phyloP scores from a whole-genome alignment of 2,797 vertebrate species.

The Euthynnus affinis region DNA sequence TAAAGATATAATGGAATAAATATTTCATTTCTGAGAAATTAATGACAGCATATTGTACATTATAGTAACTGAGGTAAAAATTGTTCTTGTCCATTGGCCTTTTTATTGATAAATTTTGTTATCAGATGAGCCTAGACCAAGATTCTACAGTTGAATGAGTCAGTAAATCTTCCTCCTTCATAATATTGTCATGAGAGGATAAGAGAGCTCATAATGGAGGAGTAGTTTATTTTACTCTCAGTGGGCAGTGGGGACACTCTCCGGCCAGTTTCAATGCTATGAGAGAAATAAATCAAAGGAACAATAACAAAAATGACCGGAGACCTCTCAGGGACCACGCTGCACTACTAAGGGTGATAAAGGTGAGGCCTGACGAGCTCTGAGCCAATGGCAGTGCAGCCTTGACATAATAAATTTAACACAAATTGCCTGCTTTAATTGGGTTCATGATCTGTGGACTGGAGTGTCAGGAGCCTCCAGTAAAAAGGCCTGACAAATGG shows the following conservation, averaged over 20 bases:
- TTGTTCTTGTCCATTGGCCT: constrained; percentile 12
- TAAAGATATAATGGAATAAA: not conserved
- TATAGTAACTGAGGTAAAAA: constrained; percentile 40
- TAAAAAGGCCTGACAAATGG: constrained; percentile 82
- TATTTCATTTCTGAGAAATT: constrained; percentile 19
- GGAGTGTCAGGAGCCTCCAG: constrained; percentile 76
- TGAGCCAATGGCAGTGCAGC: constrained; percentile 68
- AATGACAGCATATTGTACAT: constrained; percentile 32
- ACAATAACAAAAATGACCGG: constrained; percentile 82
- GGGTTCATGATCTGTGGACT: constrained; percentile 85
- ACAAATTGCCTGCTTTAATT: constrained; percentile 86
- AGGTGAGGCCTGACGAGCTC: constrained; percentile 73
- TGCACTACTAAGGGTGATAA: constrained; percentile 63
- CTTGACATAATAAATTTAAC: constrained; percentile 79
- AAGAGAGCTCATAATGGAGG: constrained; percentile 67
- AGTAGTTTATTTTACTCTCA: constrained; percentile 72
- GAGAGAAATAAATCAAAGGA: constrained; percentile 81
- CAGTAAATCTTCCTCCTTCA: constrained; percentile 57
- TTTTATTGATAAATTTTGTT: constrained; percentile 34
- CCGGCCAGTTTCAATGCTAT: constrained; percentile 56
- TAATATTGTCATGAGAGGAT: constrained; percentile 67
- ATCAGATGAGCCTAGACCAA: constrained; percentile 36
- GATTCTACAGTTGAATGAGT: constrained; percentile 42
- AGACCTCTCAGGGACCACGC: constrained; percentile 58
- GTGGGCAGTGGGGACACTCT: constrained; percentile 62